Conservation (phyloP, 2,113 vertebrate genomes). For the Uria aalge region DNA sequence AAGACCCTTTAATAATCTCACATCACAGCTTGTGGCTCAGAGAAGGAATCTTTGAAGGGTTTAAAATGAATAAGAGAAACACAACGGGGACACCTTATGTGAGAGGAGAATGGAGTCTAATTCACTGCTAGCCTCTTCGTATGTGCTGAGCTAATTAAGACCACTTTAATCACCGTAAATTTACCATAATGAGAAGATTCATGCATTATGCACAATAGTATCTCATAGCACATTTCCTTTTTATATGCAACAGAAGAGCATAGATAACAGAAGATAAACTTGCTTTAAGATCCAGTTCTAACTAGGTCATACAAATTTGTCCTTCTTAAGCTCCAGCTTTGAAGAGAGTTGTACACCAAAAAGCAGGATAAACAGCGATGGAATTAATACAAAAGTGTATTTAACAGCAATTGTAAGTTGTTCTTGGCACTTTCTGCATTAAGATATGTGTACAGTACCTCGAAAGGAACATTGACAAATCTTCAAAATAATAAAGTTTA, state of each 20-base stretch:
- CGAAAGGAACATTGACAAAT: rapidly evolving
- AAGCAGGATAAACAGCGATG: not conserved
- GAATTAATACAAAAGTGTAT: not conserved
- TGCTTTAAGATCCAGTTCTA: not conserved
- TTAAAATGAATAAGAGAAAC: conserved; percentile 17
- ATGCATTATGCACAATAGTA: not conserved
- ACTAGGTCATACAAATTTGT: not conserved
- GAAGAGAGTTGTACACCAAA: not conserved
- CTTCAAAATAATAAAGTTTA: not conserved
- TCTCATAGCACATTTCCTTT: not conserved
- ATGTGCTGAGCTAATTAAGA: not conserved
- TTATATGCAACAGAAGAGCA: not conserved
- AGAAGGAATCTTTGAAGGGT: not conserved
- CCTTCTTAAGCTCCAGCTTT: not conserved
- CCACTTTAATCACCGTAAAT: not conserved
- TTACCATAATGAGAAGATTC: not conserved
- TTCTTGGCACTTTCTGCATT: not conserved
- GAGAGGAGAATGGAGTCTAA: not conserved
- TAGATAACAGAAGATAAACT: not conserved
- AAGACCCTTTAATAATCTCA: conserved; percentile 34
- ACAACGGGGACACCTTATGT: not conserved
- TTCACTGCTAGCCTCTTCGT: not conserved
- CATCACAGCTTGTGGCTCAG: conserved; percentile 28
- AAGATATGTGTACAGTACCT: not conserved
- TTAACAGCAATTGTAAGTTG: rapidly evolving